Percentiles rank a stretch among this genome's conserved stretches.
Conservation (phyloP, 2,113 vertebrate genomes). For the Petrocephalus microphthalmus region DNA sequence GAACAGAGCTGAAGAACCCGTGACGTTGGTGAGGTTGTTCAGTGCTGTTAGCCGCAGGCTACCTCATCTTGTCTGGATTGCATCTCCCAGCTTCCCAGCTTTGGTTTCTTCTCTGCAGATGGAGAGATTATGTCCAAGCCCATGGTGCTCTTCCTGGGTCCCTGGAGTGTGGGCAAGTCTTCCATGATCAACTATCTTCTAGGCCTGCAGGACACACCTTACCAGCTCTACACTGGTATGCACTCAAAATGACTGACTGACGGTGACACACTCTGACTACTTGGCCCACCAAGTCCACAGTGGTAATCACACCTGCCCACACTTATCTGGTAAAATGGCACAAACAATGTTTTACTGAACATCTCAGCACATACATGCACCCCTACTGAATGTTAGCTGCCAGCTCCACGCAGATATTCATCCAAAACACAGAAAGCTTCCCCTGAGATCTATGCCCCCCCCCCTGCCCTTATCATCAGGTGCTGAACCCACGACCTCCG, state of each 20-base stretch:
- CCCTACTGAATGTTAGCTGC: background rate
- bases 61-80: background rate
- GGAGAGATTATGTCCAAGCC: slow-evolving; percentile 98
- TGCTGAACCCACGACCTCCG: slow-evolving; percentile 94
- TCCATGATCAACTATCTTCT: slow-evolving; percentile 99
- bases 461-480: slow-evolving; percentile 53
- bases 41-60: background rate
- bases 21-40: too few species aligned
- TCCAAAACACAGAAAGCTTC: background rate
- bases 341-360: background rate
- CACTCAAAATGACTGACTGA: background rate
- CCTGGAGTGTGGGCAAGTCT: slow-evolving; percentile 97
- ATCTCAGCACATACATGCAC: background rate
- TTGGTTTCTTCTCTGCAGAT: slow-evolving; percentile 59
- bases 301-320: background rate
- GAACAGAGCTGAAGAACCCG: background rate
- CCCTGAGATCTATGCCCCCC: background rate
- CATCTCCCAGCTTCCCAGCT: background rate
- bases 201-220: slow-evolving; percentile 81
- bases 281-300: background rate
- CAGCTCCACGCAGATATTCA: background rate
- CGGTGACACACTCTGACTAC: background rate
- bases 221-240: slow-evolving; percentile 94
- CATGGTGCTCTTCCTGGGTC: slow-evolving; percentile 96
- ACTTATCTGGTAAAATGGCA: background rate